phyloP scores from a whole-genome alignment of 1,140 invertebrate species.

The Eupristina koningsbergeri region DNA sequence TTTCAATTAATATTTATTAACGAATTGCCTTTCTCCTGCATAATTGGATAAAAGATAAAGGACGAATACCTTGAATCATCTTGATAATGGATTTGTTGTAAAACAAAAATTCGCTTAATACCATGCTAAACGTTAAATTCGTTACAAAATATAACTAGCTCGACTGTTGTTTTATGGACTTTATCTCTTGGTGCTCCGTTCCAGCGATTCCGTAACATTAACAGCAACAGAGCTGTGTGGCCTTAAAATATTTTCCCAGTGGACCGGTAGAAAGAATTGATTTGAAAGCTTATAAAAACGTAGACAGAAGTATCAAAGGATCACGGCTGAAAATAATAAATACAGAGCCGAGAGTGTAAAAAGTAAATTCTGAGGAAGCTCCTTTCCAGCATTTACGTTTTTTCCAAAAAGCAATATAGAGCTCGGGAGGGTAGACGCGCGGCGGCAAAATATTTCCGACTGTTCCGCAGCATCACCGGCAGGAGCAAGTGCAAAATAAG shows the following conservation, averaged over 20 bases:
- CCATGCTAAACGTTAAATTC: too few species aligned
- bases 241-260: not conserved
- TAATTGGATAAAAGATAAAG: not conserved
- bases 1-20: not conserved
- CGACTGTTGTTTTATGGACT: too few species aligned
- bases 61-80: not conserved
- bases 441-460: not conserved
- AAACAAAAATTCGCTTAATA: too few species aligned
- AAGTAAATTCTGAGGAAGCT: not conserved
- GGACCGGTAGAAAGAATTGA: not conserved
- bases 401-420: not conserved
- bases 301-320: not conserved
- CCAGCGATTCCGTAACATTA: too few species aligned
- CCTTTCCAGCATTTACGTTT: not conserved
- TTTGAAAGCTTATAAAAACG: not conserved
- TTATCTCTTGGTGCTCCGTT: too few species aligned
- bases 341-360: not conserved
- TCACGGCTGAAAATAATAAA: not conserved
- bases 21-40: not conserved
- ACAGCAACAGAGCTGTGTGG: too few species aligned
- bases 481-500: constrained; percentile 9
- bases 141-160: too few species aligned
- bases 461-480: too few species aligned
- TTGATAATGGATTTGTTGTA: too few species aligned
- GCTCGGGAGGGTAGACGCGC: not conserved